Base-by-base conservation (phyloP, 2,113 vertebrate species). In the Eleginops maclovinus region DNA sequence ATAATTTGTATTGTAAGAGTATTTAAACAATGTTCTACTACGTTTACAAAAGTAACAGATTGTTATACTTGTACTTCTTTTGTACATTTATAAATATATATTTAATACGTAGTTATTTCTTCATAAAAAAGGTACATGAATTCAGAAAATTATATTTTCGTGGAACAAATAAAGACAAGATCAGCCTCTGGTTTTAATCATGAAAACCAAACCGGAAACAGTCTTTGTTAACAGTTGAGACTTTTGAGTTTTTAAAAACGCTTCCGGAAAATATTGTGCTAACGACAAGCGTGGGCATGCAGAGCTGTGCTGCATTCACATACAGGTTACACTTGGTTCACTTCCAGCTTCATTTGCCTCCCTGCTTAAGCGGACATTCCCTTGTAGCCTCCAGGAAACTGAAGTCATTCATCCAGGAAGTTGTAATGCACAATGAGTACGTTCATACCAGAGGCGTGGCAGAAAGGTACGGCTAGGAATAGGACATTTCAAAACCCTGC, bases 171-270 rank as follows among this genome's bases (percentile, higher is more conserved):
- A 14, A 1, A 4, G 4, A 3, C 22, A 31, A 0, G 21, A 26
- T 11, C 10, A 24, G 2, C 10, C 4, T 0, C 60, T 14, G 7
- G 17, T 22, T 49, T 75, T 0, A 65, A 60, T 15, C 0, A 3
- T 69, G 43, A 62, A 83, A 81, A 28, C 0, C 19, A 1, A 7
- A 75, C 69, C 79, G 81, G 86, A 90, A 81, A 22, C 26, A 4
- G 19, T 12, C 5, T 46, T 7, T 12, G 24, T 31, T 44, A 19
- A 40, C 2, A 8, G 17, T 16, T 44, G 12, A 13, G 44, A 64
- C 2, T 10, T n/a, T 64, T 9, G 1, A 8, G 5, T n/a, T 11
- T 22, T 9, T 14, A 9, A 9, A 41, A 10, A 36, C 9, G 6
- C 73, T 83, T 87, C 85, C 70, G 79, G 82, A 46, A 41, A 67